Conservation (phyloP, 2,888 invertebrate genomes). For the Hydropsyche betteni region DNA sequence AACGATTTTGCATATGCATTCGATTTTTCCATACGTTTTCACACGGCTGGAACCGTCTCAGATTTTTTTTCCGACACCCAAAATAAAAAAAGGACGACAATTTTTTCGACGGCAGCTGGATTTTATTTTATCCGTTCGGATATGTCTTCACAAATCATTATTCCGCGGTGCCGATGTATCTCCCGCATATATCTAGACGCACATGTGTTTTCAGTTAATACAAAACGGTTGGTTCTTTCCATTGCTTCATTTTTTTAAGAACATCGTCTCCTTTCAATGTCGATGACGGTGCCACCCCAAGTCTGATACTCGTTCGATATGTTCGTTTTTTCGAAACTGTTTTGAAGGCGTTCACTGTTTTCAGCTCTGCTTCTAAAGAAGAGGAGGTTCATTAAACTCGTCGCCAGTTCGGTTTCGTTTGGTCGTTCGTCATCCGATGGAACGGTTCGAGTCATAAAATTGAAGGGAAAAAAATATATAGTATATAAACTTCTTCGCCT, state of each 20-base stretch:
- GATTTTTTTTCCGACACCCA: not conserved
- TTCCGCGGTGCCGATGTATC: constrained; percentile 29
- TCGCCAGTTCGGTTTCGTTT: not conserved
- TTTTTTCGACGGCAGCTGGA: constrained; percentile 17
- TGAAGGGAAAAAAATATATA: not conserved
- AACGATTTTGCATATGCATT: constrained; percentile 10
- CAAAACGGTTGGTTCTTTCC: constrained; percentile 42
- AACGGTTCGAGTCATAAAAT: constrained; percentile 22
- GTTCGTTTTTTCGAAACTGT: constrained; percentile 15
- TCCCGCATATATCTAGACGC: constrained; percentile 18
- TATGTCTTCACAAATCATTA: constrained; percentile 39
- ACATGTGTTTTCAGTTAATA: constrained; percentile 46
- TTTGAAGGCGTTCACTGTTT: constrained; percentile 18
- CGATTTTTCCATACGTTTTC: not conserved
- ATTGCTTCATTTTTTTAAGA: constrained; percentile 25
- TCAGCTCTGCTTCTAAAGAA: not conserved
- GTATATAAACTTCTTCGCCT: constrained; percentile 30
- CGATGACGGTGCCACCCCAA: not conserved
- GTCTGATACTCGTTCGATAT: not conserved
- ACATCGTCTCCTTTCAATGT: not conserved
- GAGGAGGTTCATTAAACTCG: constrained; percentile 38
- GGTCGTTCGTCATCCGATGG: constrained; percentile 11
- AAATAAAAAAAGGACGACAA: constrained; percentile 16
- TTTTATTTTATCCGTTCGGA: constrained; percentile 23
- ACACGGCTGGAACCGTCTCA: not conserved